Percentiles rank a stretch among this genome's conserved stretches.
These are phyloP conservation scores for Plebejus melissa DNA, from an alignment of 2,888 invertebrate genomes.

Conservation along the genomic window DNA sequence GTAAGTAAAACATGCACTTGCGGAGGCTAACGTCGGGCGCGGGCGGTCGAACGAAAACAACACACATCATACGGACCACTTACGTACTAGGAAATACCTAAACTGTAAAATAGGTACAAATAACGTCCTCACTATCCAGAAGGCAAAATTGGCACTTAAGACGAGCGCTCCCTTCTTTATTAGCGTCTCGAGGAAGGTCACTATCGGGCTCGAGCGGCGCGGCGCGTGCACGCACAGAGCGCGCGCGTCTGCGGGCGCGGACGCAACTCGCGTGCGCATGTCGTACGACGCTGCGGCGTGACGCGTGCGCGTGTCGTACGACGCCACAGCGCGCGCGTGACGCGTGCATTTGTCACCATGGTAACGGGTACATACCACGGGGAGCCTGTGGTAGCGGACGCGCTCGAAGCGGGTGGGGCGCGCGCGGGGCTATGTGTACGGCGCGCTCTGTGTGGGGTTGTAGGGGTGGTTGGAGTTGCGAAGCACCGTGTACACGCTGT, in stretches of 20 bases:
- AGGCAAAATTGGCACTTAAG: constrained; percentile 80
- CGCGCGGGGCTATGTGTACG: constrained; percentile 61
- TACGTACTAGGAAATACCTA: constrained; percentile 75
- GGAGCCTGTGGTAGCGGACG: constrained; percentile 1
- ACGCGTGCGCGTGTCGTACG: constrained; percentile 27
- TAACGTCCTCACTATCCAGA: constrained; percentile 77
- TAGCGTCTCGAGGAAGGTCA: constrained; percentile 51
- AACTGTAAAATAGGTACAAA: constrained; percentile 75
- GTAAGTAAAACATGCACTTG: constrained; percentile 30
- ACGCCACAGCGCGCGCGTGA: constrained; percentile 12
- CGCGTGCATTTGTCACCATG: constrained; percentile 29
- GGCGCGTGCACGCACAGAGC: constrained; percentile 25
- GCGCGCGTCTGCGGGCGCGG: constrained; percentile 35
- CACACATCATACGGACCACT: constrained; percentile 66
- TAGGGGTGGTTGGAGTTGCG: constrained; percentile 94
- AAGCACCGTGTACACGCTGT: constrained; percentile 97
- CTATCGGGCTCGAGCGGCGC: constrained; percentile 38
- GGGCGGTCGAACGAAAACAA: constrained; percentile 39
- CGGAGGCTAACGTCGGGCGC: constrained; percentile 37
- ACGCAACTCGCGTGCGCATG: constrained; percentile 25
- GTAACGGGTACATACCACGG: constrained; percentile 1
- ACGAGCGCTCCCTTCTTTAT: constrained; percentile 63
- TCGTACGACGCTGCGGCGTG: constrained; percentile 29
- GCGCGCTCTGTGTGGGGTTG: constrained; percentile 76
- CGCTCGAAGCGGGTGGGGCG: constrained; percentile 32